Percentiles rank a stretch among this genome's conserved stretches.
Conservation (phyloP, 92 coral and sea anemone genomes). For the Desmophyllum pertusum region DNA sequence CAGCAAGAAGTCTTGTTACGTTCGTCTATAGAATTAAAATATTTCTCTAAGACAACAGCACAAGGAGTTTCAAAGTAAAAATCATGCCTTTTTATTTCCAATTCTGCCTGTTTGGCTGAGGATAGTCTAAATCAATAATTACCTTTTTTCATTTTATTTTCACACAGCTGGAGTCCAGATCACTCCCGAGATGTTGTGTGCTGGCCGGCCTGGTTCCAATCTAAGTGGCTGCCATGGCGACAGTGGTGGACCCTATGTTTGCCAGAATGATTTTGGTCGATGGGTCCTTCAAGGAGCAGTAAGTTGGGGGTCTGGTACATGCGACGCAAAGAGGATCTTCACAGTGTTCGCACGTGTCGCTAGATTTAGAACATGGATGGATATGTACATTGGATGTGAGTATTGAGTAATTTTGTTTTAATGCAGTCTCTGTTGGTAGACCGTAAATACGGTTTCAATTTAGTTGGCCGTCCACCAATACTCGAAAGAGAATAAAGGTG, state of each 20-base stretch:
- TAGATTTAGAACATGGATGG: conserved; percentile 80
- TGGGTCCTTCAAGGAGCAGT: conserved; percentile 85
- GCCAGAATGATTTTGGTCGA: conserved; percentile 66
- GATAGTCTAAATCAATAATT: too few relatives aligned
- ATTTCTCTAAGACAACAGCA: too few relatives aligned
- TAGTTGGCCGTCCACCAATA: too few relatives aligned
- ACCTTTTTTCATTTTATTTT: too few relatives aligned
- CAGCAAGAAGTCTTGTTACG: too few relatives aligned
- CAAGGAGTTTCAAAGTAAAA: too few relatives aligned
- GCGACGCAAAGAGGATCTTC: conserved; percentile 57
- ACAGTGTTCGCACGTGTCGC: conserved; percentile 87
- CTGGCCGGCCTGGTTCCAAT: conserved; percentile 53
- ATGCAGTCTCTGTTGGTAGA: too few relatives aligned
- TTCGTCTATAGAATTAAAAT: too few relatives aligned
- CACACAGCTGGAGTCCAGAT: conserved; percentile 14
- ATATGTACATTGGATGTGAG: conserved; percentile 41
- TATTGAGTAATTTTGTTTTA: neutral
- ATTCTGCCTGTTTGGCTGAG: neutral
- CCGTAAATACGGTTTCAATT: too few relatives aligned
- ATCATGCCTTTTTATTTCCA: neutral
- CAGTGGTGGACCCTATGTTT: conserved; percentile 87
- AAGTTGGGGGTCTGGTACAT: conserved; percentile 73
- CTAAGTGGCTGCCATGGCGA: conserved; percentile 87
- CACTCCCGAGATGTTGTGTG: conserved; percentile 69
- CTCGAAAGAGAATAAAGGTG: too few relatives aligned